Percentiles rank a stretch among this genome's conserved stretches.
Evolutionary conservation across 35 echinoderm and acorn worm species (phyloP).

Genomic region (Amphiura filiformis): DNA sequence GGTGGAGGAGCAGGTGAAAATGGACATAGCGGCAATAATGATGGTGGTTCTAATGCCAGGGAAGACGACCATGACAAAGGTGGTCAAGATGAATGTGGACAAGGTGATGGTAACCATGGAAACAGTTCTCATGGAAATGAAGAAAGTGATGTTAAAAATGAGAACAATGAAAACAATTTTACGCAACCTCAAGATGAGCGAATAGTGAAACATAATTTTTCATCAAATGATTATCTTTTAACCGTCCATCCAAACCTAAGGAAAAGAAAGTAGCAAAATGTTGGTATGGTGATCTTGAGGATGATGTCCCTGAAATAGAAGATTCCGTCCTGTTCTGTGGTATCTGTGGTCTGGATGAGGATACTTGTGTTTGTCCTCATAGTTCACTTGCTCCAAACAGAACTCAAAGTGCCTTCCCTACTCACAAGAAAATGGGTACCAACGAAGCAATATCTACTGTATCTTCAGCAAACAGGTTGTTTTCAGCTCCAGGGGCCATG

Average conservation of each 20-base stretch:
- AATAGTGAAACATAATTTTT: slow-evolving; percentile 10
- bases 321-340: slow-evolving; percentile 76
- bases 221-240: background rate
- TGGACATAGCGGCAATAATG: slow-evolving; percentile 20
- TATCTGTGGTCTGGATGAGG: slow-evolving; percentile 75
- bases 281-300: slow-evolving; percentile 17
- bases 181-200: background rate
- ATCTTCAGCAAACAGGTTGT: background rate
- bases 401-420: background rate
- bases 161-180: slow-evolving; percentile 13
- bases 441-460: background rate
- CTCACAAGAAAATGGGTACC: background rate
- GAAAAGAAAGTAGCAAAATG: background rate
- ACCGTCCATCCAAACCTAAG: background rate
- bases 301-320: slow-evolving; percentile 80
- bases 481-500: background rate
- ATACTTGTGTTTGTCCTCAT: slow-evolving; percentile 68
- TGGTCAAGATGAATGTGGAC: slow-evolving; percentile 14
- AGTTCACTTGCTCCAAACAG: slow-evolving; percentile 29
- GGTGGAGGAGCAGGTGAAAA: slow-evolving; percentile 30
- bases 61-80: slow-evolving; percentile 28
- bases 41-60: background rate
- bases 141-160: background rate
- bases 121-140: background rate
- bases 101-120: slow-evolving; percentile 22